These are phyloP conservation scores for Rhabdophis nuchalis DNA, from an alignment of 2,797 vertebrate genomes.

Conservation along the genomic window DNA sequence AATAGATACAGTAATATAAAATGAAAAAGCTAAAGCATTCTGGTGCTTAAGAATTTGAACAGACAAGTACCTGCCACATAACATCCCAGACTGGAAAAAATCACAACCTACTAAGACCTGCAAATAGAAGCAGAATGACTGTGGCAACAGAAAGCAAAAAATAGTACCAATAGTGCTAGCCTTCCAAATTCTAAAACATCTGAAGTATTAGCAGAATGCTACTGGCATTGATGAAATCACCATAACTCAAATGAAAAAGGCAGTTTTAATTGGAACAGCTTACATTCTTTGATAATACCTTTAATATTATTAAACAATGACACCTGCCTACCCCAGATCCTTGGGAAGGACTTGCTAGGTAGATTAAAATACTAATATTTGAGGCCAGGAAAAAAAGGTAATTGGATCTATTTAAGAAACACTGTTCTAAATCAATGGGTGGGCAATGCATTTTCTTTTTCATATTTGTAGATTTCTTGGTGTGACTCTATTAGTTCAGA, in stretches of 20 bases:
- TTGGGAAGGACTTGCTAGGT: too few species aligned
- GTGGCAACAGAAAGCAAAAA: neutral
- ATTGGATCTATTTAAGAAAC: too few species aligned
- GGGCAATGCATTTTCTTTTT: neutral
- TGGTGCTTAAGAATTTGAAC: too few species aligned
- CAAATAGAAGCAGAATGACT: neutral
- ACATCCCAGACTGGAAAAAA: neutral
- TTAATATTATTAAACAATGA: neutral
- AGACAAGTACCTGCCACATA: too few species aligned
- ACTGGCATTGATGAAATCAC: neutral
- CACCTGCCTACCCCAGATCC: too few species aligned
- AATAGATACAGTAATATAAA: too few species aligned
- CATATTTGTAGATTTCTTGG: neutral
- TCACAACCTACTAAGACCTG: neutral
- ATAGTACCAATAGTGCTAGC: neutral
- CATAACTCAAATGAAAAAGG: neutral
- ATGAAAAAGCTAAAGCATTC: too few species aligned
- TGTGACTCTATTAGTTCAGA: neutral
- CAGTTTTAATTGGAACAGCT: neutral
- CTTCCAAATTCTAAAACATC: neutral
- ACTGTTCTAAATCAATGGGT: too few species aligned
- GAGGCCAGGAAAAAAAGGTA: too few species aligned
- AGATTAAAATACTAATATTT: too few species aligned
- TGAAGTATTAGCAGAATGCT: neutral
- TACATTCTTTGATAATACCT: neutral